Conservation (phyloP, 2,888 invertebrate genomes). For the Eilema sororculum region DNA sequence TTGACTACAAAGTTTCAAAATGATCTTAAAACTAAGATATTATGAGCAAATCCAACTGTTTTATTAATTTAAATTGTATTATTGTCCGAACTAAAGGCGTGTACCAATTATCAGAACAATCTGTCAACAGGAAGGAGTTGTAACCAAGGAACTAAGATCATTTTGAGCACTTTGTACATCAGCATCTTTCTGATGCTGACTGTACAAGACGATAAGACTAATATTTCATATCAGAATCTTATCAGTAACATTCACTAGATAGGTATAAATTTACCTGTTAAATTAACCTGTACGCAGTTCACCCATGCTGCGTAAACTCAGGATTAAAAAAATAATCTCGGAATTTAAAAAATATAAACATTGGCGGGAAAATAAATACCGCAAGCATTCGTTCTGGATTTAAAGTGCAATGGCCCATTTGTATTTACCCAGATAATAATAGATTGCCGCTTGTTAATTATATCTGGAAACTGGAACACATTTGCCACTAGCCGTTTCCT, state of each 20-base stretch:
- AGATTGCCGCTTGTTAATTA: conserved; percentile 67
- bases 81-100: too few species aligned
- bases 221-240: conserved; percentile 34
- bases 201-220: not conserved
- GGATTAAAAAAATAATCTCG: not conserved
- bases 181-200: too few species aligned
- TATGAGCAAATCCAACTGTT: too few species aligned
- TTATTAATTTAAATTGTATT: too few species aligned
- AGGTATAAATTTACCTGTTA: conserved; percentile 38
- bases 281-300: not conserved
- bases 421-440: conserved; percentile 60
- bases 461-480: conserved; percentile 68
- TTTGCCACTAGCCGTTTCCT: conserved; percentile 36
- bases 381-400: conserved; percentile 20
- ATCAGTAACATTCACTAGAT: conserved; percentile 24
- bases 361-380: conserved; percentile 44
- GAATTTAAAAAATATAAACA: conserved; percentile 18
- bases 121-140: too few species aligned
- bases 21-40: too few species aligned
- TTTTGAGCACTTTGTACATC: too few species aligned
- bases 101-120: too few species aligned
- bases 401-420: conserved; percentile 37
- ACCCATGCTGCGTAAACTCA: not conserved
- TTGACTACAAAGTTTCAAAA: too few species aligned
- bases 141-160: too few species aligned